Evolutionary conservation across 2,113 vertebrate genomes (phyloP).

Genomic region (Alosa alosa): DNA sequence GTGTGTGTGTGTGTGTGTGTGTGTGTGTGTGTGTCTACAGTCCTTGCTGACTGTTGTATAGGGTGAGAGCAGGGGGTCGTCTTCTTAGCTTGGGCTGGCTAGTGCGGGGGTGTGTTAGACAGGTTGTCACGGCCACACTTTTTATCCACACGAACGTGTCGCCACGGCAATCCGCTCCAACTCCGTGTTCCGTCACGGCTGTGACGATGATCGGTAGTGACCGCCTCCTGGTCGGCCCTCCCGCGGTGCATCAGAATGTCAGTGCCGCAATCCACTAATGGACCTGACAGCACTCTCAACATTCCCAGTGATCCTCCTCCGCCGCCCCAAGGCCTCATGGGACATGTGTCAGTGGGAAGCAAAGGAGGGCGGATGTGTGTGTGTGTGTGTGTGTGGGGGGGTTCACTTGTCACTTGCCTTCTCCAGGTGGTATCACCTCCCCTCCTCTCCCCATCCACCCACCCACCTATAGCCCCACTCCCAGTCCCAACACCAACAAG

Average conservation of each 20-base stretch:
- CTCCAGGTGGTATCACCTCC: constrained; percentile 53
- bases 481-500: constrained; percentile 47
- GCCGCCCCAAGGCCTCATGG: constrained; percentile 27
- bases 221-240: constrained; percentile 13
- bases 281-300: constrained; percentile 44
- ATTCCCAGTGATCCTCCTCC: constrained; percentile 19
- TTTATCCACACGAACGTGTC: not conserved
- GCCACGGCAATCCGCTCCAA: not conserved
- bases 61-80: not conserved
- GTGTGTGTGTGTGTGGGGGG: not conserved
- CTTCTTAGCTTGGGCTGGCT: not conserved
- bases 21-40: not conserved
- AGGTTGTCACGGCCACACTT: not conserved
- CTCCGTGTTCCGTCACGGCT: not conserved
- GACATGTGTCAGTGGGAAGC: not conserved
- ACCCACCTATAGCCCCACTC: no score
- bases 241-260: constrained; percentile 30
- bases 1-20: constrained; percentile 19
- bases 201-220: constrained; percentile 31
- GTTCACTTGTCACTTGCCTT: constrained; percentile 19
- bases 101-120: not conserved
- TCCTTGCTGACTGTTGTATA: not conserved
- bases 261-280: constrained; percentile 21
- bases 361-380: not conserved
- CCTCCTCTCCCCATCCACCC: not conserved